A percentile compares a stretch with the other conserved stretches of the same genome.
Evolutionary conservation across 2,113 vertebrate species (phyloP).

Genomic region (Lontra canadensis): DNA sequence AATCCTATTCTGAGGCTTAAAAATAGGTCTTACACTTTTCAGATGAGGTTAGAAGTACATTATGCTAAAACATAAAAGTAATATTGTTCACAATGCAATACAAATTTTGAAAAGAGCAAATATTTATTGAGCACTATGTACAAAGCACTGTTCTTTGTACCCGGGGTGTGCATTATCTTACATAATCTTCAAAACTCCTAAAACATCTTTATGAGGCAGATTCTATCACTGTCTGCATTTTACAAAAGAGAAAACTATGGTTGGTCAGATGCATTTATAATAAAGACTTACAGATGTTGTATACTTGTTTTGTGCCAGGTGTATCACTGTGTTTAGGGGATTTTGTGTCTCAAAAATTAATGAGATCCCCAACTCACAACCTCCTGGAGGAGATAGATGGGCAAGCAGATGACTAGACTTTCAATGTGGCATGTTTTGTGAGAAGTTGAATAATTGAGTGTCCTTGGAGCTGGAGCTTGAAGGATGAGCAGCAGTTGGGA

Average conservation of each 20-base stretch:
- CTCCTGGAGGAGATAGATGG: not conserved
- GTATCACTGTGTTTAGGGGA: not conserved
- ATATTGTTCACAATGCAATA: not conserved
- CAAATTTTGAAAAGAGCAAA: not conserved
- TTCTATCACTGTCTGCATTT: not conserved
- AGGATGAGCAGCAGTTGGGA: not conserved
- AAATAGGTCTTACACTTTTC: not conserved
- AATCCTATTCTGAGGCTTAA: not conserved
- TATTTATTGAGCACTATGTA: not conserved
- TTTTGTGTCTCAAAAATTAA: not conserved
- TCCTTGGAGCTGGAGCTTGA: not conserved
- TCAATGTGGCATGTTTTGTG: not conserved
- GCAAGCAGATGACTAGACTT: not conserved
- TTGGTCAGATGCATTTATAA: not conserved
- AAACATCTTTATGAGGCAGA: not conserved
- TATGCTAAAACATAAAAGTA: not conserved
- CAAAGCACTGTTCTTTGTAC: not conserved
- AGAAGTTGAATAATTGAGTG: slow-evolving; percentile 5
- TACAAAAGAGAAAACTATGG: not conserved
- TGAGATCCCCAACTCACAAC: not conserved
- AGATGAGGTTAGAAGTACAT: not conserved
- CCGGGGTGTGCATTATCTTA: not conserved
- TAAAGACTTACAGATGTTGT: not conserved
- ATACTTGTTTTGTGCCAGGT: not conserved
- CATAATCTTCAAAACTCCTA: slow-evolving; percentile 23